Percentiles rank a stretch among this genome's conserved stretches.
Evolutionary conservation across 1,140 invertebrate species (phyloP).

Genomic region (Aphelenchoides avenae): DNA sequence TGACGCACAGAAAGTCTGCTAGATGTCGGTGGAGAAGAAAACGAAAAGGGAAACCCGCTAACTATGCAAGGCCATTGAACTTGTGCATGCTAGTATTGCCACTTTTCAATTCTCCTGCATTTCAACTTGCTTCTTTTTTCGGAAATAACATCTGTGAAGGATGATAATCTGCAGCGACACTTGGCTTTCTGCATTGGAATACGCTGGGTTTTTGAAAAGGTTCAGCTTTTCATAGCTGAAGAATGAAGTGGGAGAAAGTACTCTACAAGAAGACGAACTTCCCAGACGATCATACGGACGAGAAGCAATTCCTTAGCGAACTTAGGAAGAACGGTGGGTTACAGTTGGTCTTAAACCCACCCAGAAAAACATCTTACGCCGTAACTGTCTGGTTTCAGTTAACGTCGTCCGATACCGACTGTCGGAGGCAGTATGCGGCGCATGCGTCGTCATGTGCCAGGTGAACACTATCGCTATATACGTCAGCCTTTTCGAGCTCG

Average conservation of each 20-base stretch:
- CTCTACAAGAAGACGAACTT: constrained; percentile 79
- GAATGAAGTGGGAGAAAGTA: constrained; percentile 79
- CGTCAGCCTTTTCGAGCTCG: constrained; percentile 67
- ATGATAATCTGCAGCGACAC: too few species aligned
- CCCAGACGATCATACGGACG: constrained; percentile 81
- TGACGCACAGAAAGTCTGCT: too few species aligned
- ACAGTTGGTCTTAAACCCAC: constrained; percentile 4
- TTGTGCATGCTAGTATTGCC: too few species aligned
- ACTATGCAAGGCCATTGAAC: too few species aligned
- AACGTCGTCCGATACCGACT: constrained; percentile 71
- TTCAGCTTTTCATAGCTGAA: too few species aligned
- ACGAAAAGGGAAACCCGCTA: too few species aligned
- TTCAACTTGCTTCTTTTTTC: too few species aligned
- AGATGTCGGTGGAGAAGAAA: too few species aligned
- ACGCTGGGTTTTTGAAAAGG: too few species aligned
- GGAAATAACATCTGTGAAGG: too few species aligned
- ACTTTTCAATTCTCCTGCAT: too few species aligned
- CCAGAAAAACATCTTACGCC: background rate
- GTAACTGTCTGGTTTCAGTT: constrained; percentile 58
- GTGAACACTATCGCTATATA: constrained; percentile 74
- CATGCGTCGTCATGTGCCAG: constrained; percentile 71
- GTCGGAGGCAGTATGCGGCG: constrained; percentile 69
- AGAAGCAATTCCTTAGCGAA: constrained; percentile 76
- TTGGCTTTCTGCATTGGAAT: too few species aligned
- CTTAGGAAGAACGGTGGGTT: constrained; percentile 72